Evolutionary conservation across 92 coral and sea anemone genomes (phyloP).

Genomic region (Bergia puertoricense): DNA sequence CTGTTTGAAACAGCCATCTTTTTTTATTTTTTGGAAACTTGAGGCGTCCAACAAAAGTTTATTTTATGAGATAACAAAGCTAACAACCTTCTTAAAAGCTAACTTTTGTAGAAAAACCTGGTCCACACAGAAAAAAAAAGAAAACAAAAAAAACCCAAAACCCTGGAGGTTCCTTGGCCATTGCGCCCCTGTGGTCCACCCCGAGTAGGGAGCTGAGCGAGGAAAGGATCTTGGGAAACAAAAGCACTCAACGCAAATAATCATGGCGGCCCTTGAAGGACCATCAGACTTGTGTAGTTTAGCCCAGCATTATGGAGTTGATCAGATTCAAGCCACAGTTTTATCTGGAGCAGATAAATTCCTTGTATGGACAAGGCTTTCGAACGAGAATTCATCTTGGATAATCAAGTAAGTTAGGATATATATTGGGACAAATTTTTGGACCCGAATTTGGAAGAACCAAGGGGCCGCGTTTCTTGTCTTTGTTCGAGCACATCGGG

Average conservation of each 20-base stretch:
- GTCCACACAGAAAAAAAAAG: too few species aligned
- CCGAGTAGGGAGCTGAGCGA: constrained; percentile 37
- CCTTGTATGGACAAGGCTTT: constrained; percentile 81
- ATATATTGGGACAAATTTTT: background rate
- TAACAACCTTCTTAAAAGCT: too few species aligned
- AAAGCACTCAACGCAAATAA: constrained; percentile 33
- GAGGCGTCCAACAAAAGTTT: too few species aligned
- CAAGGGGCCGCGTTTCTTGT: constrained; percentile 38
- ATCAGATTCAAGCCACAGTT: constrained; percentile 70
- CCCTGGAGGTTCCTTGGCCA: background rate
- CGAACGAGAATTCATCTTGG: constrained; percentile 74
- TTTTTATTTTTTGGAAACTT: too few species aligned
- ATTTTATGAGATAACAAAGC: too few species aligned
- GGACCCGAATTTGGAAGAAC: constrained; percentile 27
- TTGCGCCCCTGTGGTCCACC: constrained; percentile 30
- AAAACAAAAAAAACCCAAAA: too few species aligned
- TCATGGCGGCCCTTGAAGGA: constrained; percentile 77
- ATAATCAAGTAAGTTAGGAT: constrained; percentile 66
- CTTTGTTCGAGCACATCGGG: constrained; percentile 25
- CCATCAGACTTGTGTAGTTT: constrained; percentile 67
- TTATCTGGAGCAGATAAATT: constrained; percentile 63
- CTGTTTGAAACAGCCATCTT: too few species aligned
- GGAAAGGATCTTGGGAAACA: constrained; percentile 45
- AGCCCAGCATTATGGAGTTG: constrained; percentile 65
- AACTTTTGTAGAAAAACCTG: too few species aligned